Conservation (phyloP, 2,113 vertebrate genomes). For the Poeciliopsis occidentalis region DNA sequence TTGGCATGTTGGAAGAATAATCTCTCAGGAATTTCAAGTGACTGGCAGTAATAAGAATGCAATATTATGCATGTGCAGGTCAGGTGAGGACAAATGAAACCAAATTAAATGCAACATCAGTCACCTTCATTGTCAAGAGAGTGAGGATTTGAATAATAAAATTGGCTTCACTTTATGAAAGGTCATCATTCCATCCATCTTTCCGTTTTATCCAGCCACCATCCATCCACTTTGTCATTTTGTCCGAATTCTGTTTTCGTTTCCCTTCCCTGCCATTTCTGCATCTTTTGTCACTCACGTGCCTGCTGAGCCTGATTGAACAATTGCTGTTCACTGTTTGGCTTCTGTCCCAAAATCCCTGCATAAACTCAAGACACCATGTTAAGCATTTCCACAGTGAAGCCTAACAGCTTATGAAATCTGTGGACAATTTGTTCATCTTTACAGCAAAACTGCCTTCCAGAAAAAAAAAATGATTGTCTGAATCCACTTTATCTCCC, state of each 20-base stretch:
- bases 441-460: conserved; percentile 41
- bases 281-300: conserved; percentile 4
- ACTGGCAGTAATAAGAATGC: conserved; percentile 43
- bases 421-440: conserved; percentile 57
- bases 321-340: conserved; percentile 61
- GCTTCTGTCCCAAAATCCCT: conserved; percentile 58
- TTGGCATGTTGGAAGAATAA: conserved; percentile 13
- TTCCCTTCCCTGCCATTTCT: conserved; percentile 4
- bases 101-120: conserved; percentile 11
- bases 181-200: conserved; percentile 16
- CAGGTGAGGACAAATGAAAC: conserved; percentile 8
- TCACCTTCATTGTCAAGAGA: conserved; percentile 29
- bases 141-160: conserved; percentile 30
- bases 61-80: conserved; percentile 5
- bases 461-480: conserved; percentile 36
- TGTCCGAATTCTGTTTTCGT: conserved; percentile 17
- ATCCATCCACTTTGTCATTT: conserved; percentile 18
- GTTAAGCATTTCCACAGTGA: conserved; percentile 48
- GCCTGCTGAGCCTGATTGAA: conserved; percentile 60
- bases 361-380: conserved; percentile 49
- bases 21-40: conserved; percentile 7
- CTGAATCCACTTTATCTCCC: conserved; percentile 58
- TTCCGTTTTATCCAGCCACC: conserved; percentile 21
- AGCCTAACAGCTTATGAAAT: conserved; percentile 56
- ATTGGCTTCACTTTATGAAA: conserved; percentile 16